Evolutionary conservation across 2,113 vertebrate genomes (phyloP).

Genomic region (Eulacestoma nigropectus): DNA sequence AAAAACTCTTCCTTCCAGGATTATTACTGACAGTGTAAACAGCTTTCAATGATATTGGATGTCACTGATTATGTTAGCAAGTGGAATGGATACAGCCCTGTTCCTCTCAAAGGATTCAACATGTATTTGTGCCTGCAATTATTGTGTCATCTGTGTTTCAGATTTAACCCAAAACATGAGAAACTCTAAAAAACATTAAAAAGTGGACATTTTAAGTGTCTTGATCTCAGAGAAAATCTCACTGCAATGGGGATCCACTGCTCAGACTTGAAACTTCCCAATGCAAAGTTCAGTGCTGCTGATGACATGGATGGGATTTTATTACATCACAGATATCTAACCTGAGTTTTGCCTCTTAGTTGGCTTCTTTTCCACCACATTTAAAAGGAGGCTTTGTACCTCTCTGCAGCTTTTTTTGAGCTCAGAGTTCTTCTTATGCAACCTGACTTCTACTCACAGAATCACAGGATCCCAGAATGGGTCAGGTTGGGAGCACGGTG

Average conservation of each 20-base stretch:
- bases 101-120: background rate
- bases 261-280: background rate
- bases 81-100: background rate
- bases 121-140: background rate
- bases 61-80: background rate
- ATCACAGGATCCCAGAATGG: background rate
- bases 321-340: background rate
- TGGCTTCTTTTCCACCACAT: background rate
- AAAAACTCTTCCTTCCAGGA: conserved; percentile 1
- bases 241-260: background rate
- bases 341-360: background rate
- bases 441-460: background rate
- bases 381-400: background rate
- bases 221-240: background rate
- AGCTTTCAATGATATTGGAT: background rate
- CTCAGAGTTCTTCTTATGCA: background rate
- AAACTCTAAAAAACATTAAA: background rate
- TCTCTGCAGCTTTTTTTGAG: background rate
- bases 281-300: background rate
- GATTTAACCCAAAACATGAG: background rate
- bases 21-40: background rate
- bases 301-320: background rate
- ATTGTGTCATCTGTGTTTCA: background rate
- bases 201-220: background rate
- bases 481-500: background rate